Conservation (phyloP, 1,140 invertebrate genomes). For the Hyles euphorbiae region DNA sequence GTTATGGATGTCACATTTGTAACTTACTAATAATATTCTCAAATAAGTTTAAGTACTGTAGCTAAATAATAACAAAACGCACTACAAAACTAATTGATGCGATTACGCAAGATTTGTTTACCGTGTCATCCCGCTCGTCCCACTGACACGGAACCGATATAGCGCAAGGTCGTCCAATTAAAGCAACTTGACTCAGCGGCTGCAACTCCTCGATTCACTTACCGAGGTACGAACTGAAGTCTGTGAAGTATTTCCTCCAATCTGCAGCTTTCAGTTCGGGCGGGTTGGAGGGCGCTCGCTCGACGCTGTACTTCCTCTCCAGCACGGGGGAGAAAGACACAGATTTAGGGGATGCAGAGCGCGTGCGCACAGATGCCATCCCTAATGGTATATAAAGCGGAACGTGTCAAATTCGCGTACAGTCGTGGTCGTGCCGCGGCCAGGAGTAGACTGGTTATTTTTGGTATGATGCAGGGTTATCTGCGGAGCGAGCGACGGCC, state of each 20-base stretch:
- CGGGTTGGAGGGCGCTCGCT: conserved; percentile 45
- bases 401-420: conserved; percentile 35
- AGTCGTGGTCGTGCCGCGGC: conserved; percentile 64
- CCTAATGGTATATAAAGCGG: conserved; percentile 61
- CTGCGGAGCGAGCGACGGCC: conserved; percentile 50
- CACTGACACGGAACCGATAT: conserved; percentile 65
- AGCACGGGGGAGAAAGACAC: conserved; percentile 73
- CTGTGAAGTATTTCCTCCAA: conserved; percentile 69
- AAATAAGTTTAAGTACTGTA: too few relatives aligned
- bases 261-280: conserved; percentile 49
- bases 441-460: conserved; percentile 66
- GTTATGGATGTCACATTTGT: too few relatives aligned
- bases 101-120: conserved; percentile 63
- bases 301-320: conserved; percentile 66
- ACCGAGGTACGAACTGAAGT: conserved; percentile 73
- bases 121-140: conserved; percentile 45
- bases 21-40: too few relatives aligned
- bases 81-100: conserved; percentile 26
- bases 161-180: conserved; percentile 65
- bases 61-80: too few relatives aligned
- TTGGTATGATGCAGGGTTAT: conserved; percentile 54
- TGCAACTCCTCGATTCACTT: conserved; percentile 43
- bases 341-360: conserved; percentile 72
- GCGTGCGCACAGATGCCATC: conserved; percentile 74
- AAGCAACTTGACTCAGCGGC: conserved; percentile 55